Base-by-base conservation (phyloP, 2,888 invertebrate genomes). In the Tenthredo notha region DNA sequence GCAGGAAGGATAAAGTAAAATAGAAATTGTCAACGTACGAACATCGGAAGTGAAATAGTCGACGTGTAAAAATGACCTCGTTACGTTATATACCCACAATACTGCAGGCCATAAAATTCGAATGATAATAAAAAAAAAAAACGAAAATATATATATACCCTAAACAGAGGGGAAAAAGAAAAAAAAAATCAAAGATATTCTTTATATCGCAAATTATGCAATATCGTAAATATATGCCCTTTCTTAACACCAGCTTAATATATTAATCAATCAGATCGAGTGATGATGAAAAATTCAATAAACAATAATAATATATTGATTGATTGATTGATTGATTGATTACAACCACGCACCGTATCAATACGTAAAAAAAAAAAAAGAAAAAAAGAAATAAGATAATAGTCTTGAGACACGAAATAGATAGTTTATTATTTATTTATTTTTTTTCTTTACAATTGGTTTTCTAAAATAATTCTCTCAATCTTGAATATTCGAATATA, bases 1-100 rank as follows among this genome's bases (percentile, higher is more conserved):
- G 37, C 40, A 78, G 70, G 70, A 47, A 43, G 61, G 75, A 47
- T 54, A 29, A 15, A 67, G 33, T 67, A 18, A 61, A 70, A 75
- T 86, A 78, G 43, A 84, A 70, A 72, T 58, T 47, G 84, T 50
- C 74, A 83, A 74, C 21, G 40, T 72, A 33, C 54, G 43, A 21
- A 84, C 33, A 33, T 33, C 61, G 15, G 37, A 65, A 40, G 84
- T 54, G 77, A 43, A 43, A 74, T 21, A 43, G 21, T 43, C 9
- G 21, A 43, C 43, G 40, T 10, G 43, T 74, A 12, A 74, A 74
- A 74, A 74, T 43, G 29, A 40, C 43, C 72, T 43, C 72, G 40
- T 74, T 43, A 74, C 21, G n/a, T 74, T 61, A n/a, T 33, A 61
- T 12, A 61, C 25, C 61, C 61, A 25, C 12, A 61, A 61, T 85